Evolutionary conservation across 2,797 vertebrate species (phyloP).

Genomic region (Lindbergichthys nudifrons): DNA sequence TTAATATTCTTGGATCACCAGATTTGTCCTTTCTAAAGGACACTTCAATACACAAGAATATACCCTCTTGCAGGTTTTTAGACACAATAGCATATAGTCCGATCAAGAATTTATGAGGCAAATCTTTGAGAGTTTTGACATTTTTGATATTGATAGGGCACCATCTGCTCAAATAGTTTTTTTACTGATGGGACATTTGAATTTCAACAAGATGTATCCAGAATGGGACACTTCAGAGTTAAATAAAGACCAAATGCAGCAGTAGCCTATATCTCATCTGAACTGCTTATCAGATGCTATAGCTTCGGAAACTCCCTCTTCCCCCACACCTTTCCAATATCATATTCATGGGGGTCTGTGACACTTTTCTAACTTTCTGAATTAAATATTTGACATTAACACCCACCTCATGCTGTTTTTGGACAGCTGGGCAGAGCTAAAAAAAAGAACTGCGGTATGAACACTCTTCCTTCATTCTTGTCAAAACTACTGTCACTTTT

Average conservation of each 20-base stretch:
- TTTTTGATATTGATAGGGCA: not conserved
- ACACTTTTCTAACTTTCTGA: too few relatives aligned
- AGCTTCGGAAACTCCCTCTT: too few relatives aligned
- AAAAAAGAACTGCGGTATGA: not conserved
- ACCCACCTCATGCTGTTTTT: too few relatives aligned
- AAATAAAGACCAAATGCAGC: too few relatives aligned
- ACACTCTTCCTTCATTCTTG: not conserved
- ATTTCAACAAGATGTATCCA: too few relatives aligned
- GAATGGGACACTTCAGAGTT: too few relatives aligned
- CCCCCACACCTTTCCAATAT: too few relatives aligned
- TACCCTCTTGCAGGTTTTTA: not conserved
- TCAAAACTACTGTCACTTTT: not conserved
- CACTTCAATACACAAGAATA: not conserved
- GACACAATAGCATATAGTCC: not conserved
- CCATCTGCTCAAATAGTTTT: not conserved
- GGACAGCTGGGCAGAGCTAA: not conserved
- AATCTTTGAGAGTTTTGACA: not conserved
- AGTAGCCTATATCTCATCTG: too few relatives aligned
- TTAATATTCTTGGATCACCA: not conserved
- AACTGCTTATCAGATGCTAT: too few relatives aligned
- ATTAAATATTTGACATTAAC: too few relatives aligned
- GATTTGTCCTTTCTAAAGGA: constrained; percentile 5
- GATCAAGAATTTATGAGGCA: not conserved
- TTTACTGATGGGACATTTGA: too few relatives aligned
- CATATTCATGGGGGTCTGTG: not conserved